Base-by-base conservation (phyloP, 2,113 vertebrate species). In the Plecturocebus donacophilus region DNA sequence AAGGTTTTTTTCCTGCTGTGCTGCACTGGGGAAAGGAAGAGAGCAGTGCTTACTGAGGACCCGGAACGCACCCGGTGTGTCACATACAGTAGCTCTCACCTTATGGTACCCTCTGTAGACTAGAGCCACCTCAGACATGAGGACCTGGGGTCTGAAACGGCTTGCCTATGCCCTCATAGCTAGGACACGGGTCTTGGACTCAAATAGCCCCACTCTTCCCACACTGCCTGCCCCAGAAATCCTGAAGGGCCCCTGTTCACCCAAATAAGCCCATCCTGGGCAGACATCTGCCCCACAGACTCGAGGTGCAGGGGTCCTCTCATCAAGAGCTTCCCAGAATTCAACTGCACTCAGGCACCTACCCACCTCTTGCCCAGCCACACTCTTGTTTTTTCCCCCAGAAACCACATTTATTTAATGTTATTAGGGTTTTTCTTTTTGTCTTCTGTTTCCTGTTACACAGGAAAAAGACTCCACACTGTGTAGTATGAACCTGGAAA, bases 231-330 rank as follows among this genome's bases (percentile, higher is more conserved):
- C 38, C 70, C 35, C 17, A 30, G 64, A 70, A 52, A 32, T 38
- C 54, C 56, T 56, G 6, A 6, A 6, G n/a, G 32, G 30, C 13
- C n/a, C 61, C n/a, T 0, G 0, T 27, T 52, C n/a, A 45, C 68
- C 77, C 1, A n/a, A 25, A 19, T n/a, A 52, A 88, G 76, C 40
- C 35, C 47, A 4, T 38, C 66, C 73, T 30, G 25, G 38, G 40
- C 73, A 9, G 30, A 11, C 2, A 4, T 21, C 13, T 5, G 2
- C 45, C 30, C 58, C 17, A 56, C 32, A 71, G 79, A 40, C 11
- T 27, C 3, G 0, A 6, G 9, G 5, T 8, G 1, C 32, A 8
- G 25, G 38, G 42, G 32, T 61, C 35, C 47, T 71, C 12, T 8
- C 27, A 1, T 16, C 2, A 4, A 7, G 8, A 35, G 49, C 8